Base-by-base conservation (phyloP, 2,888 invertebrate genomes). In the Heteromyza rotundicornis region DNA sequence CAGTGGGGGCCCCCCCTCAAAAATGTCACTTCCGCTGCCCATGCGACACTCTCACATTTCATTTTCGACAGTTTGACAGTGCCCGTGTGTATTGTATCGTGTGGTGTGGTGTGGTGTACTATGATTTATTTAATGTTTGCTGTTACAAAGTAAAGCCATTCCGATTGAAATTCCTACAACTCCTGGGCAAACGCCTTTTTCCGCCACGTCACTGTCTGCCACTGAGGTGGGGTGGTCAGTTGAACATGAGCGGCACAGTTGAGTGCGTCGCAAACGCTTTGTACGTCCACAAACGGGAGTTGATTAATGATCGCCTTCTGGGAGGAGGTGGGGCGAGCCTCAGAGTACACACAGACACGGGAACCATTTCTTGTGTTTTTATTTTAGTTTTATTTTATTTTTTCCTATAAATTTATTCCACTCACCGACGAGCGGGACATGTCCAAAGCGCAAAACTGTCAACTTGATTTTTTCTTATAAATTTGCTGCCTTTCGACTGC, bases 361-460 rank as follows among this genome's bases (percentile, higher is more conserved):
- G n/a, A n/a, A 40, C n/a, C 44, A 24, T 53, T 61, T 52, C 44
- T 20, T 56, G n/a, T 57, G 52, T 5, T 50, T 61, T 53, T 47
- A 57, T 40, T 40, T 40, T 3, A 14, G 3, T 40, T 3, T 40
- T n/a, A 12, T 40, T 40, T 40, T n/a, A n/a, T 12, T 40, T 40
- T 40, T 40, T 3, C n/a, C n/a, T 40, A n/a, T 3, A 14, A n/a
- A n/a, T 40, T 7, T 40, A 14, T 40, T 8, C 12, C 10, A n/a
- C 3, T n/a, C 3, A 40, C 3, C 10, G 57, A 50, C 59, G 32
- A 54, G 60, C 59, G 60, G 49, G 50, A 54, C n/a, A n/a, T n/a
- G n/a, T n/a, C n/a, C n/a, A 59, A 52, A 51, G 40, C 35, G 51
- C 56, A n/a, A n/a, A 24, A 51, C 57, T 62, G 59, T 59, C 62